Evolutionary conservation across 1,140 invertebrate species (phyloP), one percentile per base, ranked within the genome.

Genomic region (Bursaphelenchus mucronatus): DNA sequence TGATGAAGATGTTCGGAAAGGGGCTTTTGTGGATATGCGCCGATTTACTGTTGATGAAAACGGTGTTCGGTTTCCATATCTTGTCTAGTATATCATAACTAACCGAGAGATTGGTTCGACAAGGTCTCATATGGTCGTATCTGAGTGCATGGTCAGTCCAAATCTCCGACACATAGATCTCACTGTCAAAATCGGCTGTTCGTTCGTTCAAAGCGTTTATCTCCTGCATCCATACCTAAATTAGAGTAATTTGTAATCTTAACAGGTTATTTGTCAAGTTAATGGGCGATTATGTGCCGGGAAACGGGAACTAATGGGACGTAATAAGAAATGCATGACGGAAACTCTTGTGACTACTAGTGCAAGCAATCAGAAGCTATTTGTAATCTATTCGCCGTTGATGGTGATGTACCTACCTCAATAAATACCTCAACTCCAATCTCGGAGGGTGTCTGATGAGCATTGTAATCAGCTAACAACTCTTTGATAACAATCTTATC

Each of bases 51-150:
- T 76, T 76, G 56, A 76, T 76, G 49, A 76, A 76, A 39, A 55
- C 54, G 11, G 74, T 76, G 50, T 76, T 76, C 10, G 74, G 74
- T 46, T 76, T 76, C 74, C 74, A 76, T 39, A 76, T 74, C 53
- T 73, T 58, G 39, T 76, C 74, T 9, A 76, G 65, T 6, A 76
- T 71, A 47, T 76, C 74, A 57, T 74, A 61, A 44, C 61, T 73
- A 19, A 76, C 64, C 13, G 74, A 76, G 47, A 76, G 54, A 67
- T 76, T 76, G 59, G 69, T 71, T 54, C 70, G 69, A 61, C 74
- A 76, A 6, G 74, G 74, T 51, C 74, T 73, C 51, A 76, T 61
- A 56, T 73, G 53, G 15, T 76, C 74, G 55, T 70, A 76, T 44
- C 56, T 55, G 8, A 75, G 53, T 17, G 73, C 73, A 17, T 67